Percentiles rank a stretch among this genome's conserved stretches.
These are phyloP conservation scores for Heliothis virescens DNA, from an alignment of 1,140 invertebrate genomes.

Conservation along the genomic window DNA sequence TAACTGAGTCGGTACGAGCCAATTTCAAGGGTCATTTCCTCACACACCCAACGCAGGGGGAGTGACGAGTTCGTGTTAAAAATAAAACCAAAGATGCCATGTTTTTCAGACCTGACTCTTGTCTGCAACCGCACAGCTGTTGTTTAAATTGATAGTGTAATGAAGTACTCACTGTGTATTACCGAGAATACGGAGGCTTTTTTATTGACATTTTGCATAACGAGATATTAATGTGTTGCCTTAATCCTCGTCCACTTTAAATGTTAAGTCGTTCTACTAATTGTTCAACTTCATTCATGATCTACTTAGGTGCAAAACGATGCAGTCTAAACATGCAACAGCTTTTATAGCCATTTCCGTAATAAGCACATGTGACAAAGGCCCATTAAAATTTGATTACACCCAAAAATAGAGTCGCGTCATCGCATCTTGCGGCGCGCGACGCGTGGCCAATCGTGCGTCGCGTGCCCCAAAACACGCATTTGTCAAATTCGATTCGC, in stretches of 20 bases:
- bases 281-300: conserved; percentile 15
- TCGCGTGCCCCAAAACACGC: conserved; percentile 83
- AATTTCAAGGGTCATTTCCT: conserved; percentile 81
- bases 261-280: conserved; percentile 8
- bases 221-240: conserved; percentile 35
- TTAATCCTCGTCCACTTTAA: background rate
- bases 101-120: conserved; percentile 50
- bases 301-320: conserved; percentile 2
- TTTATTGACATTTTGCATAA: conserved; percentile 34
- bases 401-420: conserved; percentile 53
- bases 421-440: conserved; percentile 59
- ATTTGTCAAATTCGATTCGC: conserved; percentile 83
- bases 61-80: conserved; percentile 58
- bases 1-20: conserved; percentile 65
- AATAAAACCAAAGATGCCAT: conserved; percentile 62
- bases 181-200: background rate
- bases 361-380: conserved; percentile 46
- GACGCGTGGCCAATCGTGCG: conserved; percentile 68
- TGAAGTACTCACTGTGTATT: conserved; percentile 31
- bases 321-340: conserved; percentile 5
- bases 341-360: conserved; percentile 31
- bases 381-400: conserved; percentile 59
- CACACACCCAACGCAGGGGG: conserved; percentile 61
- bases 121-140: conserved; percentile 62
- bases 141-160: conserved; percentile 52